Evolutionary conservation across 2,113 vertebrate genomes (phyloP).

Genomic region (Hypomesus transpacificus): DNA sequence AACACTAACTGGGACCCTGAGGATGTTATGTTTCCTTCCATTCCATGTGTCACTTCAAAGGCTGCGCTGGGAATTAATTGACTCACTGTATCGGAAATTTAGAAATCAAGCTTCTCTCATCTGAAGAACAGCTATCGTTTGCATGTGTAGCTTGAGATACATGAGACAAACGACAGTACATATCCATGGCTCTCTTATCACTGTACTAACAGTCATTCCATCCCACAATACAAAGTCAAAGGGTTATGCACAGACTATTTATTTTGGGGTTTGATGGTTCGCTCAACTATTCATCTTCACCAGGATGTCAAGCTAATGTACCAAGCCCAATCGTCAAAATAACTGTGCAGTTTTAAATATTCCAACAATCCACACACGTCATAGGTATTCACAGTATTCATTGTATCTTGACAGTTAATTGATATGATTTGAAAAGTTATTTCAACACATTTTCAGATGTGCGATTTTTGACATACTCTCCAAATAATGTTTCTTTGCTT

Average conservation of each 20-base stretch:
- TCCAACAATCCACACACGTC: not conserved
- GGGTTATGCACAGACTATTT: no score
- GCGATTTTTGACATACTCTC: conserved; percentile 15
- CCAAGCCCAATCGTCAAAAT: no score
- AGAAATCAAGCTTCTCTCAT: conserved; percentile 21
- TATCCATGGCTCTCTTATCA: no score
- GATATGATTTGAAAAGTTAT: not conserved
- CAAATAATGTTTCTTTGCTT: conserved; percentile 20
- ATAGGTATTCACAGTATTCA: not conserved
- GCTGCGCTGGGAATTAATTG: conserved; percentile 46
- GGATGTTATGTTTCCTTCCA: conserved; percentile 60
- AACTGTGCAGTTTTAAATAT: not conserved
- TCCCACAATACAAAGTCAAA: no score
- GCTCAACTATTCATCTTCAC: no score
- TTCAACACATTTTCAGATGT: not conserved
- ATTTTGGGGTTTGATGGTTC: no score
- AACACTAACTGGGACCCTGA: conserved; percentile 62
- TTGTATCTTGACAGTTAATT: not conserved
- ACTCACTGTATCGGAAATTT: conserved; percentile 27
- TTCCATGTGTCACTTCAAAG: conserved; percentile 68
- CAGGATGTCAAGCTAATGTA: no score
- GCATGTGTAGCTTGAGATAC: not conserved
- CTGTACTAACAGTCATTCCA: no score
- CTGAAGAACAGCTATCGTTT: conserved; percentile 11
- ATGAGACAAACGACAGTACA: no score